These are phyloP conservation scores for Erythrolamprus reginae DNA, from an alignment of 2,113 vertebrate genomes.

Conservation along the genomic window DNA sequence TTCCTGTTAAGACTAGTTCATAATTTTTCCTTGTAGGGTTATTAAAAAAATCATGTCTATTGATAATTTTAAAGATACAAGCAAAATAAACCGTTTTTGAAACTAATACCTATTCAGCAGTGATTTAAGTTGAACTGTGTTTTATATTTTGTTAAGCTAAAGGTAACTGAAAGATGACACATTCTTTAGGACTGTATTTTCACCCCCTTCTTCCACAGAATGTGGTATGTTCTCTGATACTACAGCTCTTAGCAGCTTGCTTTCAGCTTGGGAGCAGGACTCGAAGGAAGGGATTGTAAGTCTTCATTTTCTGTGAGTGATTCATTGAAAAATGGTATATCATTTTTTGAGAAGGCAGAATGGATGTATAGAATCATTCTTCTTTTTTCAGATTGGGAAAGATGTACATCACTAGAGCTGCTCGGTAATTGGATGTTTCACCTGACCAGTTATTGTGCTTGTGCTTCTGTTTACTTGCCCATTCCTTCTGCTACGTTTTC, in stretches of 20 bases:
- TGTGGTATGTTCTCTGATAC: conserved; percentile 76
- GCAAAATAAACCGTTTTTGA: neutral
- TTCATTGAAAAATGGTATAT: conserved; percentile 53
- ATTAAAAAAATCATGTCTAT: conserved; percentile 39
- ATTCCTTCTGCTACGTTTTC: conserved; percentile 76
- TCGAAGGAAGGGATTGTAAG: conserved; percentile 48
- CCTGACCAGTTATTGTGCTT: conserved; percentile 57
- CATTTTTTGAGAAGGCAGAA: conserved; percentile 49
- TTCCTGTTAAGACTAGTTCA: conserved; percentile 48
- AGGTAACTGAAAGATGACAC: neutral
- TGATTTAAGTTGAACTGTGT: conserved; percentile 16
- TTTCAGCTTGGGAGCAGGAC: conserved; percentile 61
- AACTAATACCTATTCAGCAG: fast-evolving
- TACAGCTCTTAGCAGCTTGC: conserved; percentile 66
- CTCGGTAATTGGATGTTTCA: conserved; percentile 63
- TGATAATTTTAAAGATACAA: conserved; percentile 37
- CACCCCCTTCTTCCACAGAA: conserved; percentile 56
- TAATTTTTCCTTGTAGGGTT: conserved; percentile 55
- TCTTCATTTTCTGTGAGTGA: conserved; percentile 48
- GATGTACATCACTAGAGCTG: conserved; percentile 66
- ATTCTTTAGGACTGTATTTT: neutral
- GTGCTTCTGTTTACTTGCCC: conserved; percentile 60
- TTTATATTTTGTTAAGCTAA: conserved; percentile 25
- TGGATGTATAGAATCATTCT: conserved; percentile 57
- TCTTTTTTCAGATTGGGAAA: conserved; percentile 68